phyloP scores from a whole-genome alignment of 2,888 invertebrate species.

The Corbicula japonica region DNA sequence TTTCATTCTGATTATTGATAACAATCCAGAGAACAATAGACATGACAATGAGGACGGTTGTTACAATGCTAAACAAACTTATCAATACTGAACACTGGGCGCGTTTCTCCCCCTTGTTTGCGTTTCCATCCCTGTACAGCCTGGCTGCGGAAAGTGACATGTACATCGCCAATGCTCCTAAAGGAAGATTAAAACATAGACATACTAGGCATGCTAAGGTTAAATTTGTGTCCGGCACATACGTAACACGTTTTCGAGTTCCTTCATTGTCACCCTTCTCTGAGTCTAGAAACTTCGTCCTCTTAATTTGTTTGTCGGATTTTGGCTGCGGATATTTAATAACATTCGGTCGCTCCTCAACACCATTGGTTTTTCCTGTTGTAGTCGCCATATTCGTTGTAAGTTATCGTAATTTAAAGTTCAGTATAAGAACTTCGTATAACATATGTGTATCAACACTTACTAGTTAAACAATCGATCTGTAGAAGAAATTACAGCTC shows the following conservation, averaged over 20 bases:
- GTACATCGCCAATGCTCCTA: slow-evolving; percentile 72
- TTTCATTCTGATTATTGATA: slow-evolving; percentile 51
- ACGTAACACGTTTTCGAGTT: slow-evolving; percentile 4
- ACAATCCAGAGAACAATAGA: slow-evolving; percentile 66
- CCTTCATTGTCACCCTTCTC: not conserved
- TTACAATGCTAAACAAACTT: slow-evolving; percentile 70
- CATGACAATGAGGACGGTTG: slow-evolving; percentile 72
- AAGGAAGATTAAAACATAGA: slow-evolving; percentile 72
- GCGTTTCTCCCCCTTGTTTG: slow-evolving; percentile 59
- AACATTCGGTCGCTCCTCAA: slow-evolving; percentile 39
- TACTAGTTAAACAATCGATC: no score
- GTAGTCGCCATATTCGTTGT: no score
- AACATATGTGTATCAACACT: no score
- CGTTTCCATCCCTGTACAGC: slow-evolving; percentile 68
- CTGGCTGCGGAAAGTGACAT: slow-evolving; percentile 70
- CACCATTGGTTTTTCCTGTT: no score
- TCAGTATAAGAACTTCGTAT: no score
- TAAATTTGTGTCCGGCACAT: slow-evolving; percentile 72
- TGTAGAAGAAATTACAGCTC: no score
- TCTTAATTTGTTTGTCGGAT: slow-evolving; percentile 38
- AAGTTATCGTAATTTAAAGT: no score
- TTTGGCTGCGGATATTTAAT: slow-evolving; percentile 44
- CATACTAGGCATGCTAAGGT: slow-evolving; percentile 71
- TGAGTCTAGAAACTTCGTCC: slow-evolving; percentile 24
- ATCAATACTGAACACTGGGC: slow-evolving; percentile 68